phyloP scores from a whole-genome alignment of 2,113 vertebrate genomes.

The Emydocephalus ijimae region DNA sequence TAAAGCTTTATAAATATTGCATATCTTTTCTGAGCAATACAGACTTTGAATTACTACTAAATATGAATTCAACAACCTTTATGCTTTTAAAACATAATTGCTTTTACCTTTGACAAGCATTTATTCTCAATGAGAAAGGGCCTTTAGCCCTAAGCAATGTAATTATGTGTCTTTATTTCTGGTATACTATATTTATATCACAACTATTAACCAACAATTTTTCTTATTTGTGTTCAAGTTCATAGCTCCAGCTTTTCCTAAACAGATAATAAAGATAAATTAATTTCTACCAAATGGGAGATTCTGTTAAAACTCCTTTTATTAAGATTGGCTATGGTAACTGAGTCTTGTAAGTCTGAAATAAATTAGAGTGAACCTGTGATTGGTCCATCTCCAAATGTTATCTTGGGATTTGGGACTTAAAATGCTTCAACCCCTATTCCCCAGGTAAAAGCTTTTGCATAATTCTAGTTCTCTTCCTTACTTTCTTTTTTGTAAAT shows the following conservation, averaged over 20 bases:
- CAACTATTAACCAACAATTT: background rate
- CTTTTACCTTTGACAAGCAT: background rate
- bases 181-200: background rate
- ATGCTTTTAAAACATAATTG: background rate
- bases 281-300: background rate
- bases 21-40: background rate
- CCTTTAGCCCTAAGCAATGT: background rate
- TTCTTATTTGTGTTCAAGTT: background rate
- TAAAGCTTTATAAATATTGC: background rate
- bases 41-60: background rate
- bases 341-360: background rate
- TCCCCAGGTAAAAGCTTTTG: background rate
- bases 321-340: background rate
- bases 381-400: background rate
- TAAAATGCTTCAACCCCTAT: background rate
- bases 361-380: background rate
- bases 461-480: background rate
- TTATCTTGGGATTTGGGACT: background rate
- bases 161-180: background rate
- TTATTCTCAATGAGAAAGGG: background rate
- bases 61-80: background rate
- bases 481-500: background rate
- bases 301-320: background rate
- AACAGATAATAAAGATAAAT: background rate
- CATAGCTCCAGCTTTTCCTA: background rate